These are phyloP conservation scores for Brienomyrus longianalis DNA, from an alignment of 2,113 vertebrate genomes.

Conservation along the genomic window DNA sequence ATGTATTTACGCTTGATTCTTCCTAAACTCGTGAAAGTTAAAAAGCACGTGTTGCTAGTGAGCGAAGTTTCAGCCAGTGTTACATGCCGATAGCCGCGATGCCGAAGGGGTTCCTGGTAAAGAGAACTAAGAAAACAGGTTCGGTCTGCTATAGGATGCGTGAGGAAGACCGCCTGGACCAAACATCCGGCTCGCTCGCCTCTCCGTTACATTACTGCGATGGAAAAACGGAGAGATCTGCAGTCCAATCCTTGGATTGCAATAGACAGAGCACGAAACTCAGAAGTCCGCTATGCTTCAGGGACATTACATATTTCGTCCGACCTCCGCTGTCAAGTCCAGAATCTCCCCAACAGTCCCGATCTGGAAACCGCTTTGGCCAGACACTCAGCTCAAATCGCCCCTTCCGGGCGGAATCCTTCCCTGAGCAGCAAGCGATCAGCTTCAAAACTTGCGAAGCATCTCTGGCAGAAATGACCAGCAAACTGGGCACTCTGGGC, in stretches of 20 bases:
- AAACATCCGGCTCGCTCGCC: not conserved
- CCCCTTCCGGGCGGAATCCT: slow-evolving; percentile 21
- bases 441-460: slow-evolving; percentile 22
- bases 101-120: slow-evolving; percentile 52
- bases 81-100: slow-evolving; percentile 28
- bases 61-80: not conserved
- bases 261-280: slow-evolving; percentile 15
- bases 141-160: slow-evolving; percentile 41
- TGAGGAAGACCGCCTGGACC: slow-evolving; percentile 1
- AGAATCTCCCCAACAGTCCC: slow-evolving; percentile 1
- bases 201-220: not conserved
- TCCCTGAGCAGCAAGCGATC: slow-evolving; percentile 18
- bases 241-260: not conserved
- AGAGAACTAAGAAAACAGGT: slow-evolving; percentile 37
- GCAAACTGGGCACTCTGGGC: slow-evolving; percentile 22
- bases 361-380: not conserved
- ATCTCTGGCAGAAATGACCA: slow-evolving; percentile 31
- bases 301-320: slow-evolving; percentile 14
- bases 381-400: slow-evolving; percentile 18
- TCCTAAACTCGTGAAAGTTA: not conserved
- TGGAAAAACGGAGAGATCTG: not conserved
- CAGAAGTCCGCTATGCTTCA: slow-evolving; percentile 8
- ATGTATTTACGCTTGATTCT: not conserved
- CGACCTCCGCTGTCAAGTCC: slow-evolving; percentile 26
- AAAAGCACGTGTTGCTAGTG: not conserved